These are phyloP conservation scores for Drepanosiphum platanoidis DNA, from an alignment of 2,888 invertebrate genomes.

Conservation along the genomic window DNA sequence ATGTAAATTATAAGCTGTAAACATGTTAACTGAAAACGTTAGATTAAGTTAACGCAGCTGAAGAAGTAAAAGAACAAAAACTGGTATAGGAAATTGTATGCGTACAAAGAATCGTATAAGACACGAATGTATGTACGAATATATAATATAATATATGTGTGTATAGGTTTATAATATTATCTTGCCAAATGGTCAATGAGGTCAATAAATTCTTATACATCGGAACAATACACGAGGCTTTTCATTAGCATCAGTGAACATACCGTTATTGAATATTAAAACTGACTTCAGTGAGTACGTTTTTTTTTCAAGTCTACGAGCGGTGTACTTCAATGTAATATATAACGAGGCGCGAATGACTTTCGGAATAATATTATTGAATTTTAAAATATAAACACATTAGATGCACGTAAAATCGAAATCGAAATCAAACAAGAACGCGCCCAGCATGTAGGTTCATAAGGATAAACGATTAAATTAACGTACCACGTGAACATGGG, in stretches of 20 bases:
- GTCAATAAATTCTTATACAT: conserved; percentile 45
- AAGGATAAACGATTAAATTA: no score
- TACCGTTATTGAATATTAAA: conserved; percentile 15
- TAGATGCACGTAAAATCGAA: not conserved
- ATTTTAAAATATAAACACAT: not conserved
- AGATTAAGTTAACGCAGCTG: not conserved
- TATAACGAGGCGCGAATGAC: not conserved
- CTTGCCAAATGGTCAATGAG: conserved; percentile 48
- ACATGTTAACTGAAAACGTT: no score
- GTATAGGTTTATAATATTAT: not conserved
- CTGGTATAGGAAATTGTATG: not conserved
- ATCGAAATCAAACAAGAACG: not conserved
- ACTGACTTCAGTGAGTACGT: not conserved
- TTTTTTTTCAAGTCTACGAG: not conserved
- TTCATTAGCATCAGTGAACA: not conserved
- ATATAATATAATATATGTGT: not conserved
- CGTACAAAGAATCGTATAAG: not conserved
- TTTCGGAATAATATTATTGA: not conserved
- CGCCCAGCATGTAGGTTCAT: not conserved
- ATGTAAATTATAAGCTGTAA: no score
- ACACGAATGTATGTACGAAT: not conserved
- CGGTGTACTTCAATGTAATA: not conserved
- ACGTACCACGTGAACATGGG: no score
- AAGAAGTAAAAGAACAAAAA: not conserved
- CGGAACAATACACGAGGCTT: conserved; percentile 7